Conservation (phyloP, 2,888 invertebrate genomes). For the Scaptomyza tumidula region DNA sequence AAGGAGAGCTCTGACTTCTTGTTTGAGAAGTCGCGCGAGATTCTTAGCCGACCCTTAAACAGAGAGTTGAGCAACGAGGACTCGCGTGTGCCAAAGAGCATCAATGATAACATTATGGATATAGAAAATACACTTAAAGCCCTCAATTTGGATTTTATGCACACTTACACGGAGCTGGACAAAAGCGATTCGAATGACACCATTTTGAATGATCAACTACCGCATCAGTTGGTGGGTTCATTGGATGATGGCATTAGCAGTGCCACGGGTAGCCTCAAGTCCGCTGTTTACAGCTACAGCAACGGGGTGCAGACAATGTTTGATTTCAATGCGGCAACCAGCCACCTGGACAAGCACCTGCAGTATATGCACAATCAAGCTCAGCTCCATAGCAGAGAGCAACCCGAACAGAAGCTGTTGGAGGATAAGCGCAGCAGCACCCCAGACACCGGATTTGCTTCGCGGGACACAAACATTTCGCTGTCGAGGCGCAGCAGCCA, state of each 20-base stretch:
- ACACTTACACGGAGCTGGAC: slow-evolving; percentile 84
- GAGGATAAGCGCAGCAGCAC: slow-evolving; percentile 84
- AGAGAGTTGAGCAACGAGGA: slow-evolving; percentile 61
- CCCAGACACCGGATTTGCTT: slow-evolving; percentile 84
- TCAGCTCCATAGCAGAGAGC: slow-evolving; percentile 53
- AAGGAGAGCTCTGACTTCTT: slow-evolving; percentile 90
- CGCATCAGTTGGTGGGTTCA: slow-evolving; percentile 75
- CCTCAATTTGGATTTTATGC: slow-evolving; percentile 84
- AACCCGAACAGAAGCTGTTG: slow-evolving; percentile 71
- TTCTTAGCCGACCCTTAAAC: slow-evolving; percentile 87
- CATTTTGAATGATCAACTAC: slow-evolving; percentile 82
- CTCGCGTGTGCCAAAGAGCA: slow-evolving; percentile 74
- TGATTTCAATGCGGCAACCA: slow-evolving; percentile 83
- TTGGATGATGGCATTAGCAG: slow-evolving; percentile 83
- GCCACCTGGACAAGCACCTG: slow-evolving; percentile 83
- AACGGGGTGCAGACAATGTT: slow-evolving; percentile 82
- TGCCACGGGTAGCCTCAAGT: slow-evolving; percentile 82
- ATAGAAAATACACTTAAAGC: slow-evolving; percentile 85
- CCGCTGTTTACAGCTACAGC: slow-evolving; percentile 82
- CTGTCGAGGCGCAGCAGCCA: slow-evolving; percentile 84
- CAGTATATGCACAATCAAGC: slow-evolving; percentile 81
- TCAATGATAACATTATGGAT: slow-evolving; percentile 84
- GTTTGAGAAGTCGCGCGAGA: slow-evolving; percentile 89
- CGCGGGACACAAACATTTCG: slow-evolving; percentile 84
- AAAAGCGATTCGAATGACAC: slow-evolving; percentile 85